Conservation (phyloP, 1,140 invertebrate genomes). For the Zaprionus taronus region DNA sequence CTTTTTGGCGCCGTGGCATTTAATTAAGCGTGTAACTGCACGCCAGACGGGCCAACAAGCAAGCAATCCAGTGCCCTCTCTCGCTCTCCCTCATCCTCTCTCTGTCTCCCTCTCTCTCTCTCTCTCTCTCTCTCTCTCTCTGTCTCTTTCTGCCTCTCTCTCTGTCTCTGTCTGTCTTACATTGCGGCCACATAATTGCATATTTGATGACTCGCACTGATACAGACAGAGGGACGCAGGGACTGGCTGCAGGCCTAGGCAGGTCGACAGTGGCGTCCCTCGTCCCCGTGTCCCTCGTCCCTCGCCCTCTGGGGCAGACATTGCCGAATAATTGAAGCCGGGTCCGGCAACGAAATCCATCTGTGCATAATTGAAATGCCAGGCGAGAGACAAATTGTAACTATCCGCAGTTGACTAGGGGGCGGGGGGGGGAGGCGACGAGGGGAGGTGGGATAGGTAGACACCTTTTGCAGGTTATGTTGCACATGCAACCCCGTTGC, state of each 20-base stretch:
- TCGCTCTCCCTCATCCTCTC: background rate
- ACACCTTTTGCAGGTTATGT: background rate
- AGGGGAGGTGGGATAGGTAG: too few species aligned
- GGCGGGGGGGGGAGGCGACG: too few species aligned
- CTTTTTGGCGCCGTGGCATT: constrained; percentile 67
- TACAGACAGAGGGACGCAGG: background rate
- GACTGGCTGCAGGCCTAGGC: too few species aligned
- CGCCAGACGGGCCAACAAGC: constrained; percentile 19
- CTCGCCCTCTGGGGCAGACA: background rate
- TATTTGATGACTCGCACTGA: constrained; percentile 43
- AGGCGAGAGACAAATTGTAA: constrained; percentile 29
- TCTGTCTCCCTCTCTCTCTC: background rate
- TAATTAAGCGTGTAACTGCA: constrained; percentile 82
- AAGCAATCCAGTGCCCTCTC: constrained; percentile 13
- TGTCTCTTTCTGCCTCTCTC: constrained; percentile 3
- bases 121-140: constrained; percentile 21
- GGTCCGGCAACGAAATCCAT: constrained; percentile 35
- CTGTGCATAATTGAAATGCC: constrained; percentile 48
- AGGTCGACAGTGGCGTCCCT: too few species aligned
- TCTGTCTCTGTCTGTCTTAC: constrained; percentile 7
- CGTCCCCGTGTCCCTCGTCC: background rate
- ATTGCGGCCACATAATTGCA: constrained; percentile 53
- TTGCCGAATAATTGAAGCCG: constrained; percentile 32
- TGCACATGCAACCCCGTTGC: constrained; percentile 3
- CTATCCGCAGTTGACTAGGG: constrained; percentile 10